Evolutionary conservation across 2,113 vertebrate genomes (phyloP).

Genomic region (Pteropus alecto): DNA sequence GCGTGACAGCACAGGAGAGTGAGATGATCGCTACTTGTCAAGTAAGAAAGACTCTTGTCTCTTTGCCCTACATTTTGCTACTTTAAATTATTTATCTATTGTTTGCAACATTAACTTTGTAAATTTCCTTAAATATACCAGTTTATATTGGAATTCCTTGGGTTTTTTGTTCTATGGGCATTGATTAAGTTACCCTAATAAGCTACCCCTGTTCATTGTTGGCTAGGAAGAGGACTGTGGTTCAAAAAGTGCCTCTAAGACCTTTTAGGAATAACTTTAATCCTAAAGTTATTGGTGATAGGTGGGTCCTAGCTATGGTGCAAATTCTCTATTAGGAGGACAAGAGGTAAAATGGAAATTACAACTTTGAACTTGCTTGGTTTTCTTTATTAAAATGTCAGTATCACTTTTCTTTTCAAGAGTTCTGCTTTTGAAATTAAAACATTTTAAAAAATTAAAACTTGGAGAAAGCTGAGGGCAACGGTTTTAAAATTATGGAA

Average conservation of each 20-base stretch:
- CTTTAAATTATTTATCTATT: not conserved
- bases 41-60: not conserved
- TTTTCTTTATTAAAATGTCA: not conserved
- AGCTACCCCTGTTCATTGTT: not conserved
- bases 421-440: not conserved
- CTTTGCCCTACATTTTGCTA: not conserved
- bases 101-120: not conserved
- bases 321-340: not conserved
- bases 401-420: not conserved
- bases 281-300: not conserved
- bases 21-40: not conserved
- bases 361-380: not conserved
- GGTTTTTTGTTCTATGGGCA: not conserved
- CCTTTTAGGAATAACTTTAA: not conserved
- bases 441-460: too few species aligned
- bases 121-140: not conserved
- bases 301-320: not conserved
- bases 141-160: constrained; percentile 6
- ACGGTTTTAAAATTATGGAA: not conserved
- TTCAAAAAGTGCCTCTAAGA: not conserved
- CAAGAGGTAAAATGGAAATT: not conserved
- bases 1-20: not conserved
- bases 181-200: not conserved
- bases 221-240: not conserved
- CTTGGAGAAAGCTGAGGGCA: not conserved